phyloP scores from a whole-genome alignment of 1,140 invertebrate species.

The Orchesella cincta region DNA sequence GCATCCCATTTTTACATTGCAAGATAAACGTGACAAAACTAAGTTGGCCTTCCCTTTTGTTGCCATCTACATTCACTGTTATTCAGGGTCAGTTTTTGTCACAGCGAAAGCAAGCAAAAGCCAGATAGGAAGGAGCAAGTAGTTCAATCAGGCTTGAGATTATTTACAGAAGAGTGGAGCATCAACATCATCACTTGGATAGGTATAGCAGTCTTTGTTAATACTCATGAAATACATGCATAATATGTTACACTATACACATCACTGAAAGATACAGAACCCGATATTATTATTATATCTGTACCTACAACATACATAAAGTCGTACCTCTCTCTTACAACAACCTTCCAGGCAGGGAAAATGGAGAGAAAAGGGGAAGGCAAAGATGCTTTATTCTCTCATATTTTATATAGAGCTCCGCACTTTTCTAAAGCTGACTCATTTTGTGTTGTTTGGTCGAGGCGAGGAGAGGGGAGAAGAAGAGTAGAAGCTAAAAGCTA shows the following conservation, averaged over 20 bases:
- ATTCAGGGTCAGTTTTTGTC: constrained; percentile 24
- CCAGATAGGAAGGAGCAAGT: constrained; percentile 9
- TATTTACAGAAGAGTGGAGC: constrained; percentile 8
- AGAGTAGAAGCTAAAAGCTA: neutral
- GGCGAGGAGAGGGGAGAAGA: neutral
- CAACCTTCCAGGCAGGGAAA: neutral
- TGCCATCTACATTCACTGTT: neutral
- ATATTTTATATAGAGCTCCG: constrained; percentile 11
- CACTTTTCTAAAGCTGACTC: constrained; percentile 1
- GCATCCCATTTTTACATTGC: neutral
- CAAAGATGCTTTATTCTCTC: constrained; percentile 7
- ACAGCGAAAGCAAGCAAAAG: constrained; percentile 25
- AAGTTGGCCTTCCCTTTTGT: neutral
- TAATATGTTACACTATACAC: too few relatives aligned
- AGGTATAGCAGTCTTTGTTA: neutral
- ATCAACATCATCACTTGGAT: too few relatives aligned
- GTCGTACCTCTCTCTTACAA: too few relatives aligned
- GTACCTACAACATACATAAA: too few relatives aligned
- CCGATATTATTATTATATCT: too few relatives aligned
- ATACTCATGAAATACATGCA: too few relatives aligned
- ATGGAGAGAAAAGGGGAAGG: neutral
- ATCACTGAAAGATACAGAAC: too few relatives aligned
- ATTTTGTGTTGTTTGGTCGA: constrained; percentile 10
- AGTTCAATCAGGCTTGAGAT: constrained; percentile 27
- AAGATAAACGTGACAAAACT: neutral